Evolutionary conservation across 2,113 vertebrate genomes (phyloP).

Genomic region (Hoplias malabaricus): DNA sequence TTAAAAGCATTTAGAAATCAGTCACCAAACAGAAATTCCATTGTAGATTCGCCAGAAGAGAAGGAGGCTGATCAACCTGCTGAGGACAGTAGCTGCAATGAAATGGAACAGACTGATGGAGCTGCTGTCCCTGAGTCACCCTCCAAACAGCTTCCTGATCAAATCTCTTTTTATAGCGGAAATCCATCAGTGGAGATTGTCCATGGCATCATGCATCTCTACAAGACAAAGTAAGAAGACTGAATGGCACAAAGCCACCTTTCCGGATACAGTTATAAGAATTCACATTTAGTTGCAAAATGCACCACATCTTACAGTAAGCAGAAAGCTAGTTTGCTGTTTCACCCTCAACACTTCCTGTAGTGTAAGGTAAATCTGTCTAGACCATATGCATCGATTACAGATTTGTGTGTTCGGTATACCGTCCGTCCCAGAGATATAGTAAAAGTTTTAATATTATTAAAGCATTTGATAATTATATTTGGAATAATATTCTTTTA

Average conservation of each 20-base stretch:
- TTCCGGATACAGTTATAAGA: no score
- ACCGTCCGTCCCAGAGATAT: no score
- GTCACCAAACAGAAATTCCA: neutral
- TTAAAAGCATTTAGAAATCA: neutral
- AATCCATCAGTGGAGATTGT: slow-evolving; percentile 96
- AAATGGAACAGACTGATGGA: slow-evolving; percentile 53
- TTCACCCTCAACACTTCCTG: no score
- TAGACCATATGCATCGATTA: no score
- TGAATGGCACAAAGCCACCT: neutral
- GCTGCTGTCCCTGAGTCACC: slow-evolving; percentile 78
- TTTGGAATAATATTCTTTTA: no score
- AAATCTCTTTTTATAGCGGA: slow-evolving; percentile 98
- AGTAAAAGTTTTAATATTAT: no score
- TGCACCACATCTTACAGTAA: no score
- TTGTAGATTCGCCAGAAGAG: neutral
- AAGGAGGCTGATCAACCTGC: slow-evolving; percentile 7
- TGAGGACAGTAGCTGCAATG: slow-evolving; percentile 22
- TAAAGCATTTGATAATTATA: no score
- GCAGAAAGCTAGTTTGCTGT: no score
- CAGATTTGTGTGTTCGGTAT: no score
- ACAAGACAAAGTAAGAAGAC: slow-evolving; percentile 92
- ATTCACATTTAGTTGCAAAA: no score
- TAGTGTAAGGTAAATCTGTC: no score
- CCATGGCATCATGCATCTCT: slow-evolving; percentile 98
- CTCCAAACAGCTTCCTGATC: slow-evolving; percentile 93